A percentile compares a stretch with the other conserved stretches of the same genome.
Conservation (phyloP, 2,888 invertebrate genomes). For the Synanthedon formicaeformis region DNA sequence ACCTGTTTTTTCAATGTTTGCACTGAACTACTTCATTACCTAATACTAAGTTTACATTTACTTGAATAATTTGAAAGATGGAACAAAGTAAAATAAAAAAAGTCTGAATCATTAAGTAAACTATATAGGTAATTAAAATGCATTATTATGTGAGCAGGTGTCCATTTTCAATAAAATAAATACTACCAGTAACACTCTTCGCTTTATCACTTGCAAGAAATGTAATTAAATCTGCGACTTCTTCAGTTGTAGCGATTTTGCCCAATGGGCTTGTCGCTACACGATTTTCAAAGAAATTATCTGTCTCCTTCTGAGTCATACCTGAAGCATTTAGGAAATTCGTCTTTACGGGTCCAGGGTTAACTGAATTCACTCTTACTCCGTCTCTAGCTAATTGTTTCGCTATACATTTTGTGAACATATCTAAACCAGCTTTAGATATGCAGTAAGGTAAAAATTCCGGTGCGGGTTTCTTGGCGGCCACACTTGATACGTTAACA, state of each 20-base stretch:
- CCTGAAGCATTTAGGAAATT: constrained; percentile 79
- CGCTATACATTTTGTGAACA: constrained; percentile 85
- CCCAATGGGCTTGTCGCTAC: constrained; percentile 69
- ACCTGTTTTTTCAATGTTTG: too few species aligned
- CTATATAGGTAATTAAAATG: neutral
- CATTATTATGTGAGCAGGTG: neutral
- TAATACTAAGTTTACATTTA: too few species aligned
- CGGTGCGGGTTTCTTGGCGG: constrained; percentile 81
- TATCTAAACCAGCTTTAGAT: constrained; percentile 88
- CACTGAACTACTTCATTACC: too few species aligned
- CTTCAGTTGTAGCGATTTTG: constrained; percentile 77
- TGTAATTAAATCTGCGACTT: constrained; percentile 83
- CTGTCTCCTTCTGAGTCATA: constrained; percentile 65
- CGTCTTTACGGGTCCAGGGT: constrained; percentile 85
- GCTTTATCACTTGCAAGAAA: constrained; percentile 79
- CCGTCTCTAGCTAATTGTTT: constrained; percentile 77
- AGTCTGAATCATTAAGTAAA: too few species aligned
- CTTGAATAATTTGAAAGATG: too few species aligned
- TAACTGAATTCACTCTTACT: constrained; percentile 83
- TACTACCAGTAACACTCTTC: constrained; percentile 6
- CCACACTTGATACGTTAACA: constrained; percentile 89
- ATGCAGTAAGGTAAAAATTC: constrained; percentile 83
- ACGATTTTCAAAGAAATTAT: constrained; percentile 79
- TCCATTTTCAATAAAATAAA: constrained; percentile 7
- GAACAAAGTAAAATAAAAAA: too few species aligned